These are phyloP conservation scores for Cataglyphis albicans DNA, from an alignment of 2,888 invertebrate genomes.

Conservation along the genomic window DNA sequence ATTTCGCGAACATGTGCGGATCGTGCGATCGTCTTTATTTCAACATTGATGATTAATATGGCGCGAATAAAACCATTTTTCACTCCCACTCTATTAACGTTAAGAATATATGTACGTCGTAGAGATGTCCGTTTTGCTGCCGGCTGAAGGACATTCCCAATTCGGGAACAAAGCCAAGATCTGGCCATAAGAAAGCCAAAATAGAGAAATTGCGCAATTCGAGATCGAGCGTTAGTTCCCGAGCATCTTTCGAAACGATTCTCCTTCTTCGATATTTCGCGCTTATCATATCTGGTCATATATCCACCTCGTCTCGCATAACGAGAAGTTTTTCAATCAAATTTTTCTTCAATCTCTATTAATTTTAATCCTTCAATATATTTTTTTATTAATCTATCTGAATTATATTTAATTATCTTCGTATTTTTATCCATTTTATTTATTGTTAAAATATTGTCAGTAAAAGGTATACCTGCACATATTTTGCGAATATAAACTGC, in stretches of 20 bases:
- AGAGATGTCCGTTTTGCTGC: slow-evolving; percentile 28
- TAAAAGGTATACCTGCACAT: background rate
- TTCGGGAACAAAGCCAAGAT: slow-evolving; percentile 77
- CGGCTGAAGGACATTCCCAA: slow-evolving; percentile 69
- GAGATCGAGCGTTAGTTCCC: slow-evolving; percentile 51
- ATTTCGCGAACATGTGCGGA: background rate
- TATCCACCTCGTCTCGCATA: background rate
- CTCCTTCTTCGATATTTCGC: slow-evolving; percentile 7
- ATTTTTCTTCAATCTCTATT: background rate
- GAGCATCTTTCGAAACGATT: slow-evolving; percentile 25
- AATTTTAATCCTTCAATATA: background rate
- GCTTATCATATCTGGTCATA: background rate
- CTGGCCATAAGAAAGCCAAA: slow-evolving; percentile 72
- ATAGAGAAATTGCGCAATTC: slow-evolving; percentile 76
- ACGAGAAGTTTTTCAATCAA: background rate
- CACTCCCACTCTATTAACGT: slow-evolving; percentile 20
- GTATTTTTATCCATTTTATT: background rate
- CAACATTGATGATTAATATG: slow-evolving; percentile 6
- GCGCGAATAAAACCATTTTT: slow-evolving; percentile 15
- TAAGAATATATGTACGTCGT: slow-evolving; percentile 34
- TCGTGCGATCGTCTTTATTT: background rate
- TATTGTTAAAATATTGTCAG: background rate
- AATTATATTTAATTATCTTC: background rate
- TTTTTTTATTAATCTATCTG: slow-evolving; percentile 4
- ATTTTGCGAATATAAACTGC: background rate